phyloP scores from a whole-genome alignment of 2,888 invertebrate species.

The Uloborus plumipes region DNA sequence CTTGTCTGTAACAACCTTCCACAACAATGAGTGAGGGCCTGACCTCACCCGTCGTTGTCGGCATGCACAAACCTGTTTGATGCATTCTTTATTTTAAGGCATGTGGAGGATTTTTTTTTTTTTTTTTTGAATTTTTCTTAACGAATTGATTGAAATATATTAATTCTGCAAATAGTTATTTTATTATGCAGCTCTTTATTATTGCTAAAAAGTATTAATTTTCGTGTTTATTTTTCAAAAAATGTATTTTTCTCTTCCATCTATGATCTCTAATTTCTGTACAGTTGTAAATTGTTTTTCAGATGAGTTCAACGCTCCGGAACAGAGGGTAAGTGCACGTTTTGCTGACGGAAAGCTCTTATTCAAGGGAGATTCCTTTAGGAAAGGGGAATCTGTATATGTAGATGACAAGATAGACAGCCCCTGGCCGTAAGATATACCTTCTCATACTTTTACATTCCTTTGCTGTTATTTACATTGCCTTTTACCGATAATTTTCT shows the following conservation, averaged over 20 bases:
- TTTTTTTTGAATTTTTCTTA: too few relatives aligned
- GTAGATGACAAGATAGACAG: conserved; percentile 68
- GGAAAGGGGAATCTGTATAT: conserved; percentile 67
- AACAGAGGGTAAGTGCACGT: conserved; percentile 64
- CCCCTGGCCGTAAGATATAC: conserved; percentile 67
- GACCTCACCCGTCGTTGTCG: too few relatives aligned
- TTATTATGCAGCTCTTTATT: neutral
- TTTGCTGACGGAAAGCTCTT: conserved; percentile 66
- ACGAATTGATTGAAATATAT: too few relatives aligned
- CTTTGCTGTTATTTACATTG: too few relatives aligned
- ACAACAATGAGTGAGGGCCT: too few relatives aligned
- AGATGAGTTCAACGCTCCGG: conserved; percentile 63
- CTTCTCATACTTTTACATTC: too few relatives aligned
- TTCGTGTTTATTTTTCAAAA: neutral
- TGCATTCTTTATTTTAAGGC: too few relatives aligned
- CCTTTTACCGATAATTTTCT: too few relatives aligned
- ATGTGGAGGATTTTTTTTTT: too few relatives aligned
- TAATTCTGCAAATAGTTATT: neutral
- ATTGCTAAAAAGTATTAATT: too few relatives aligned
- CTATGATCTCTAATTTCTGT: neutral
- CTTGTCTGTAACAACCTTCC: too few relatives aligned
- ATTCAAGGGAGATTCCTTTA: conserved; percentile 68
- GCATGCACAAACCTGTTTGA: too few relatives aligned
- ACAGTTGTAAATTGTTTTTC: neutral
- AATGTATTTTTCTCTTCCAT: neutral